Evolutionary conservation across 2,113 vertebrate species (phyloP).

Genomic region (Channa argus): DNA sequence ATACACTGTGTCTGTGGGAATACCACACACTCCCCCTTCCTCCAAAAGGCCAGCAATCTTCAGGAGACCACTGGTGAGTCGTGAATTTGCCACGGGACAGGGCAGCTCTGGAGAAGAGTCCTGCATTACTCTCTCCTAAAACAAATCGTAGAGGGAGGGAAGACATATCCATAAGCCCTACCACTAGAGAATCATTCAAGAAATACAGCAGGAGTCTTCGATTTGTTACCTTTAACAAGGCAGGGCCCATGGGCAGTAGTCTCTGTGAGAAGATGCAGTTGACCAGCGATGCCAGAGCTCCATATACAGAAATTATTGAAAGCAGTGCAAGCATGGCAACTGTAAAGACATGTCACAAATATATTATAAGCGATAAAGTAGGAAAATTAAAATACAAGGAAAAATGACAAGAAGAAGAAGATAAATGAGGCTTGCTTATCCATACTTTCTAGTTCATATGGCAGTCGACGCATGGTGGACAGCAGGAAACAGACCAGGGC

Average conservation of each 20-base stretch:
- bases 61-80: constrained; percentile 84
- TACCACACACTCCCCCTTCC: constrained; percentile 85
- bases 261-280: constrained; percentile 84
- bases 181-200: background rate
- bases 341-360: constrained; percentile 53
- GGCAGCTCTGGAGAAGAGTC: constrained; percentile 49
- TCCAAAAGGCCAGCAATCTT: constrained; percentile 85
- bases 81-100: constrained; percentile 82
- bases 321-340: constrained; percentile 84
- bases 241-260: constrained; percentile 84
- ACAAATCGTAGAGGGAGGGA: background rate
- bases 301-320: constrained; percentile 85
- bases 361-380: no score
- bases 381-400: no score
- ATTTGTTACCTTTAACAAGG: constrained; percentile 83
- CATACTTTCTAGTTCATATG: constrained; percentile 87
- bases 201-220: background rate
- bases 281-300: constrained; percentile 84
- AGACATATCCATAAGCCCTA: background rate
- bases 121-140: constrained; percentile 62
- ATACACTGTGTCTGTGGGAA: constrained; percentile 92
- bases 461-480: constrained; percentile 84
- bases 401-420: no score
- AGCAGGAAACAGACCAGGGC: constrained; percentile 88
- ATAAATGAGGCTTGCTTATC: background rate